Conservation (phyloP, 2,113 vertebrate genomes). For the Dipodomys stephensi region DNA sequence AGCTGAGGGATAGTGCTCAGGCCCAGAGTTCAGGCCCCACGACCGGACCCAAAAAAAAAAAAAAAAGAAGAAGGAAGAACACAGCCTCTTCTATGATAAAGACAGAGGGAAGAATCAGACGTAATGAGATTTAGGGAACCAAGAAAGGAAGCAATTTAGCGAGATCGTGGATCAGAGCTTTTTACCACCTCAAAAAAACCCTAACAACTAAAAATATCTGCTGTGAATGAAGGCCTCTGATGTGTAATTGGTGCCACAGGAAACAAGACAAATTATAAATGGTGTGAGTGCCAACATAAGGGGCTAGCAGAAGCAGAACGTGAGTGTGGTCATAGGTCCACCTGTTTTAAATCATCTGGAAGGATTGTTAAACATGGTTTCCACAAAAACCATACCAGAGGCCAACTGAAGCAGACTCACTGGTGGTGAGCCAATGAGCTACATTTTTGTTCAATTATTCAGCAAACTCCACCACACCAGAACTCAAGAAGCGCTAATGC, state of each 20-base stretch:
- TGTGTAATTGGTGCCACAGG: neutral
- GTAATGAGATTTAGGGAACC: neutral
- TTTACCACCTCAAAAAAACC: neutral
- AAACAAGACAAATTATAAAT: neutral
- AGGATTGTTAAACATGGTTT: neutral
- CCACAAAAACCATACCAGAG: neutral
- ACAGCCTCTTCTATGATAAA: neutral
- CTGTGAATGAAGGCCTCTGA: neutral
- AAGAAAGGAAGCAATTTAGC: neutral
- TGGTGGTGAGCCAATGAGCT: neutral
- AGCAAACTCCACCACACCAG: neutral
- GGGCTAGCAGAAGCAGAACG: neutral
- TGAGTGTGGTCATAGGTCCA: neutral
- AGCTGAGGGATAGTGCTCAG: no score
- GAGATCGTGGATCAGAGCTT: neutral
- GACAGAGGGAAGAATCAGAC: neutral
- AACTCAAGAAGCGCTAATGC: slow-evolving; percentile 13
- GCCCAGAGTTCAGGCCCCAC: no score
- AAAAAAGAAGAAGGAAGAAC: neutral
- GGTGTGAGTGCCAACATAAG: neutral
- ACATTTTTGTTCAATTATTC: neutral
- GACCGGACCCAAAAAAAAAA: no score
- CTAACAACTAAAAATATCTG: neutral
- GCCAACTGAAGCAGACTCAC: neutral
- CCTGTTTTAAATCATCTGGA: neutral